Conservation (phyloP, 2,113 vertebrate genomes). For the Lampris megalopsis region DNA sequence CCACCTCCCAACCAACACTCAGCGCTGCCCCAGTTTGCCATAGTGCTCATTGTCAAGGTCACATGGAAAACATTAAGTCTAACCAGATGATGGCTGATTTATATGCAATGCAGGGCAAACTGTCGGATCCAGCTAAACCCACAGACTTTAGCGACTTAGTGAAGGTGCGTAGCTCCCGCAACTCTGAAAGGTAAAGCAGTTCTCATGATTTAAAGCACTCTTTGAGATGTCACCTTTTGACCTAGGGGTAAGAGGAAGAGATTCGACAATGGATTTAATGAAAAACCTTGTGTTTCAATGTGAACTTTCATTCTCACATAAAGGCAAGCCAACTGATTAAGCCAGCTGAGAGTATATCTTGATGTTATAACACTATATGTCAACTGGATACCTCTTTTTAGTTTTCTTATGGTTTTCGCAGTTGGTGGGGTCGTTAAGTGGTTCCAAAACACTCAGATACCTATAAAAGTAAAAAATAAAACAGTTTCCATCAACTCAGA, state of each 20-base stretch:
- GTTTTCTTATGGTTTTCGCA: conserved; percentile 53
- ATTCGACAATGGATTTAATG: conserved; percentile 71
- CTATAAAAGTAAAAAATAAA: conserved; percentile 29
- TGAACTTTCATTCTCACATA: conserved; percentile 76
- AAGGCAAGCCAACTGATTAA: conserved; percentile 51
- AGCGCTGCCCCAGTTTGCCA: neutral
- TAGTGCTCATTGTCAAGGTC: conserved; percentile 40
- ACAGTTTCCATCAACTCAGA: conserved; percentile 40
- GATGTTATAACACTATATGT: conserved; percentile 35
- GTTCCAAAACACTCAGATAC: conserved; percentile 41
- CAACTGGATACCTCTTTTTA: conserved; percentile 49
- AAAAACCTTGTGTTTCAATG: conserved; percentile 56
- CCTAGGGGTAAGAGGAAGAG: conserved; percentile 73
- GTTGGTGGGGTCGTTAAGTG: conserved; percentile 47
- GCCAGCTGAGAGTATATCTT: conserved; percentile 47
- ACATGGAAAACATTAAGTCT: conserved; percentile 47
- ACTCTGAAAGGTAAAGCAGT: conserved; percentile 78
- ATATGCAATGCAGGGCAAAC: conserved; percentile 74
- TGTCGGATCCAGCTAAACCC: conserved; percentile 78
- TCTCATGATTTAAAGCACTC: conserved; percentile 78
- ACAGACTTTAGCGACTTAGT: conserved; percentile 78
- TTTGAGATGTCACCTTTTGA: conserved; percentile 77
- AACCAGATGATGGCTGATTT: conserved; percentile 66
- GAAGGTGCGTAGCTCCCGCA: conserved; percentile 63
- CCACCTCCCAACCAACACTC: neutral